These are phyloP conservation scores for Lethocerus indicus DNA, from an alignment of 1,140 invertebrate genomes.

Conservation along the genomic window DNA sequence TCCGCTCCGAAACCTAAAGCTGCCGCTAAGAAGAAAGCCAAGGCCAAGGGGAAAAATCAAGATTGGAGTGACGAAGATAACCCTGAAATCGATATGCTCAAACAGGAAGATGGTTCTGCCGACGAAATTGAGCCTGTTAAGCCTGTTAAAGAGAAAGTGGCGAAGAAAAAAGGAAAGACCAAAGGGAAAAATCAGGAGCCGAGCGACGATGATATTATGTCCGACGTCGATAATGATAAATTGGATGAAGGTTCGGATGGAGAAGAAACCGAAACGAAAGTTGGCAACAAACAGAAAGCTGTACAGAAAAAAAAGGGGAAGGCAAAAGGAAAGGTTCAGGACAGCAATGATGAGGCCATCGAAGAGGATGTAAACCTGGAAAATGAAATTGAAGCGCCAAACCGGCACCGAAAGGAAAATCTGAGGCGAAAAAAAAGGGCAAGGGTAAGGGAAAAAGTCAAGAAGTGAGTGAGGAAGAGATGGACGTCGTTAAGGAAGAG, in stretches of 20 bases:
- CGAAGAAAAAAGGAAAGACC: background rate
- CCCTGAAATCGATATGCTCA: slow-evolving; percentile 21
- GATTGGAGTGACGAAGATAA: slow-evolving; percentile 22
- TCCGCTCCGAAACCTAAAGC: slow-evolving; percentile 10
- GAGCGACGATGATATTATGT: background rate
- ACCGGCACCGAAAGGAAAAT: too few species aligned
- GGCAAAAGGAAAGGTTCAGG: background rate
- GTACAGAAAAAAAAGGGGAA: slow-evolving; percentile 5
- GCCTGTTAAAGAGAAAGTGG: slow-evolving; percentile 1
- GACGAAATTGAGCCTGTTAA: slow-evolving; percentile 13
- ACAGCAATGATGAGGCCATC: slow-evolving; percentile 8
- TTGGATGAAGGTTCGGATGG: background rate
- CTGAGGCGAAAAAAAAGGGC: too few species aligned
- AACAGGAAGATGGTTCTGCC: slow-evolving; percentile 13
- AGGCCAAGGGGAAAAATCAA: slow-evolving; percentile 17
- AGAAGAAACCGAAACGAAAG: slow-evolving; percentile 14
- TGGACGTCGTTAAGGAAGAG: too few species aligned
- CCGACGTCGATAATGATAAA: background rate
- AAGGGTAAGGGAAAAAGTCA: too few species aligned
- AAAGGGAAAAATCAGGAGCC: background rate
- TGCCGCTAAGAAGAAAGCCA: slow-evolving; percentile 12
- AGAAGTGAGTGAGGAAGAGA: background rate
- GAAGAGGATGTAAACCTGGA: slow-evolving; percentile 6
- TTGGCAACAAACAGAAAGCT: slow-evolving; percentile 13
- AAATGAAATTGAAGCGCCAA: too few species aligned